A percentile compares a stretch with the other conserved stretches of the same genome.
phyloP scores from a whole-genome alignment of 2,113 vertebrate species.

The Tetraodon nigroviridis region DNA sequence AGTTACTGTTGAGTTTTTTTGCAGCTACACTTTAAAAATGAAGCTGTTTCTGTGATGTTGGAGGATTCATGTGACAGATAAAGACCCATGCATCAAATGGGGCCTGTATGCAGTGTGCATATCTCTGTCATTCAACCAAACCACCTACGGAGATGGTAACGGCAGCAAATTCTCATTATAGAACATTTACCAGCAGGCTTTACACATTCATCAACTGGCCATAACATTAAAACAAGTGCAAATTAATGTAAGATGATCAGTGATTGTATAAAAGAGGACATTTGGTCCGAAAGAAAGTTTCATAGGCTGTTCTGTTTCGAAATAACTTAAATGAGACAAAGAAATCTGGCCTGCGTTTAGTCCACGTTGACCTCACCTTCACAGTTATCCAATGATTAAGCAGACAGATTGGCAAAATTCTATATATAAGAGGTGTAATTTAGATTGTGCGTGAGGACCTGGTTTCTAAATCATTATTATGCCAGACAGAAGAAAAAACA shows the following conservation, averaged over 20 bases:
- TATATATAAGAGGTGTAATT: background rate
- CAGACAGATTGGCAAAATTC: background rate
- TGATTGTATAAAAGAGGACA: background rate
- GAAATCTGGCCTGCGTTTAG: too few species aligned
- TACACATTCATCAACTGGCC: background rate
- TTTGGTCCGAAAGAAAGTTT: background rate
- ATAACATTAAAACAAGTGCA: background rate
- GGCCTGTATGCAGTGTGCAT: constrained; percentile 15
- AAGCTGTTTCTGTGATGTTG: constrained; percentile 15
- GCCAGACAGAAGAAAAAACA: background rate
- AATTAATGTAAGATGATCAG: constrained; percentile 1
- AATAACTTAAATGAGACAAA: too few species aligned
- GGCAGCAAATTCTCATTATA: constrained; percentile 1
- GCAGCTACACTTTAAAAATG: constrained; percentile 3
- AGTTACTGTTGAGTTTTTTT: background rate
- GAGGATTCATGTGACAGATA: constrained; percentile 26
- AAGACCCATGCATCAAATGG: constrained; percentile 8
- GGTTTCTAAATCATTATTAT: too few species aligned
- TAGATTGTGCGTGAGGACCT: background rate
- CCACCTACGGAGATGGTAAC: constrained; percentile 7
- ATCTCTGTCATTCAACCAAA: constrained; percentile 26
- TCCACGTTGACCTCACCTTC: too few species aligned
- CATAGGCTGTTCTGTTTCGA: too few species aligned
- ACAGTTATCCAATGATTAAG: too few species aligned
- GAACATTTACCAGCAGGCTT: constrained; percentile 10